Base-by-base conservation (phyloP, 2,888 invertebrate species). In the Hypena proboscidalis region DNA sequence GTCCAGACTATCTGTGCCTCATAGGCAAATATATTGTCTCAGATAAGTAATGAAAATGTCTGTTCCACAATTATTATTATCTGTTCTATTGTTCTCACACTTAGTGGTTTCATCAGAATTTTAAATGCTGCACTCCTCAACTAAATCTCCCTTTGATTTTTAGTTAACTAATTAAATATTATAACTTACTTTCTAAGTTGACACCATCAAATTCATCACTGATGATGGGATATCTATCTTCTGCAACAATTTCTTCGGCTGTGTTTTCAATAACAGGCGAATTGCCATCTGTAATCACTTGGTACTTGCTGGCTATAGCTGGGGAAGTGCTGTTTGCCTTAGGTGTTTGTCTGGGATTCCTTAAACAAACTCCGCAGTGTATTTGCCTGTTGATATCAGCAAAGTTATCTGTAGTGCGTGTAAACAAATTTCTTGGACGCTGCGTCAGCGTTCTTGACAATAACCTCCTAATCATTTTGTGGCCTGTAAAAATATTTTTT, bases 271-370 rank as follows among this genome's bases (percentile, higher is more conserved):
- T 94, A 49, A 95, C 81, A 7, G 92, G 83, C 0, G 95, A 87
- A 74, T 96, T 95, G 57, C 92, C 91, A 65, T 96, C 96, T 10
- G 92, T 92, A 77, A 95, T 95, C 51, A 94, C 79, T 84, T 94
- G 92, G 73, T 94, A 95, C 84, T 94, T 95, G 60, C 82, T 81
- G 38, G 90, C 77, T 52, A 94, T 83, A 20, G 88, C 91, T 26
- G 90, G 86, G 8, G 92, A 80, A 26, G 90, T 69, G 42, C 48
- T 79, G 59, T 82, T 80, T 75, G 78, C 43, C 58, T 85, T 87
- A 27, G 80, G 64, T 65, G 73, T 82, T 54, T 80, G 70, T 56
- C 88, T 78, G 67, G 88, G 88, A 76, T 75, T 70, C 65, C 64
- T 67, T 72, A 83, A 72, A 62, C 80, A 83, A 74, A 77, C 74